Evolutionary conservation across 2,113 vertebrate genomes (phyloP).

Genomic region (Eclectus roratus): DNA sequence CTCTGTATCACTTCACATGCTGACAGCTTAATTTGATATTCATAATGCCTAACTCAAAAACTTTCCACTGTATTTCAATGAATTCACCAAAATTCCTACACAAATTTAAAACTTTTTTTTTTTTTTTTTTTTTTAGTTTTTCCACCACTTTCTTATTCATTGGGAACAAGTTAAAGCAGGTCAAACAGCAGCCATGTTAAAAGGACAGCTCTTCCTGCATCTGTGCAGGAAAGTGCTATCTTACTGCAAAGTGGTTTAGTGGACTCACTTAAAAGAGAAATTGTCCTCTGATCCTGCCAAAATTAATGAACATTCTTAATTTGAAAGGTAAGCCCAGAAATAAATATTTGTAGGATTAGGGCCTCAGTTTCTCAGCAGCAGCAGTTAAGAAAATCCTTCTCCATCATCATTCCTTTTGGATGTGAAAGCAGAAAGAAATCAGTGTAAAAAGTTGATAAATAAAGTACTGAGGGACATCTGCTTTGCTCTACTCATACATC

Average conservation of each 20-base stretch:
- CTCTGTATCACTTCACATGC: conserved; percentile 62
- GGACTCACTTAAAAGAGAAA: background rate
- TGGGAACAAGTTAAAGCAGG: conserved; percentile 8
- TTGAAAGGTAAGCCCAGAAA: background rate
- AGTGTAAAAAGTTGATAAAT: background rate
- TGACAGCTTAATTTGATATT: conserved; percentile 79
- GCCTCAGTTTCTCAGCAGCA: background rate
- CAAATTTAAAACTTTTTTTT: background rate
- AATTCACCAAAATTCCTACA: conserved; percentile 46
- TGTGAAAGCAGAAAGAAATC: background rate
- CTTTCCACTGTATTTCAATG: conserved; percentile 66
- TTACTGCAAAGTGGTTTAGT: background rate
- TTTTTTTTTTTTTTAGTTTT: background rate
- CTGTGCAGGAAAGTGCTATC: background rate
- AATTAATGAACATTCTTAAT: background rate
- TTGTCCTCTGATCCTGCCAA: background rate
- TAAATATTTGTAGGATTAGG: background rate
- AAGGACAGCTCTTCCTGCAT: background rate
- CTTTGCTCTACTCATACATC: background rate
- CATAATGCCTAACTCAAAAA: conserved; percentile 71
- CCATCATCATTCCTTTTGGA: background rate
- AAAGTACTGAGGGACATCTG: background rate
- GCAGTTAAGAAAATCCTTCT: background rate
- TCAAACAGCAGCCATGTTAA: background rate
- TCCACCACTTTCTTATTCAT: background rate